Evolutionary conservation across 2,888 invertebrate genomes (phyloP).

Genomic region (Polietes domitor): DNA sequence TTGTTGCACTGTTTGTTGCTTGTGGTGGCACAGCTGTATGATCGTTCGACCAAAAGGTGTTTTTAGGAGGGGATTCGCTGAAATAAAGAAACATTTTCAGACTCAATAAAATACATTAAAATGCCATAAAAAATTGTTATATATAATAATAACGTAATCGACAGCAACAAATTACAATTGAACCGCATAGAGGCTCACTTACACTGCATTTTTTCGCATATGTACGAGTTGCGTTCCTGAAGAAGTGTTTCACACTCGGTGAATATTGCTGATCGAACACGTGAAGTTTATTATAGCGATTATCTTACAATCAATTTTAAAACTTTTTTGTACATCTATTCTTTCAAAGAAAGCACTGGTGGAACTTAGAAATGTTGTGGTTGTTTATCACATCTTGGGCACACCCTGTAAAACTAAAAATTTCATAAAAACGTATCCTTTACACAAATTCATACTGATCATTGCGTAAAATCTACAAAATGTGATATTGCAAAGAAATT

Average conservation of each 20-base stretch:
- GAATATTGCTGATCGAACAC: background rate
- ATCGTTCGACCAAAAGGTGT: background rate
- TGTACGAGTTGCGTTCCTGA: background rate
- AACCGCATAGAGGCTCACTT: background rate
- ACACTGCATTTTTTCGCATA: background rate
- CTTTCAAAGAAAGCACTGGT: too few relatives aligned
- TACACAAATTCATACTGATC: too few relatives aligned
- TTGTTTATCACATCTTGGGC: too few relatives aligned
- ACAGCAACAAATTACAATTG: slow-evolving; percentile 21
- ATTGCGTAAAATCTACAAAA: too few relatives aligned
- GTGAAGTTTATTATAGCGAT: too few relatives aligned
- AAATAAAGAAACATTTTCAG: slow-evolving; percentile 32
- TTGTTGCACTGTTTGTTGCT: background rate
- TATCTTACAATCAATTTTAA: too few relatives aligned
- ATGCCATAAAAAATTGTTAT: slow-evolving; percentile 45
- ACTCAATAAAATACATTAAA: slow-evolving; percentile 59
- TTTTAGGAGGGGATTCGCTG: slow-evolving; percentile 15
- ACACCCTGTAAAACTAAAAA: too few relatives aligned
- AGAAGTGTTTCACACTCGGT: background rate
- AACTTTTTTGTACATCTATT: too few relatives aligned
- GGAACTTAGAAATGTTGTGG: too few relatives aligned
- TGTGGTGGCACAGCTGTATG: background rate
- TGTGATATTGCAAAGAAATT: too few relatives aligned
- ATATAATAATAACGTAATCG: slow-evolving; percentile 47
- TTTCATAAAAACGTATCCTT: too few relatives aligned